A percentile compares a stretch with the other conserved stretches of the same genome.
Conservation (phyloP, 1,140 invertebrate genomes). For the Diplogasteroides magnus region DNA sequence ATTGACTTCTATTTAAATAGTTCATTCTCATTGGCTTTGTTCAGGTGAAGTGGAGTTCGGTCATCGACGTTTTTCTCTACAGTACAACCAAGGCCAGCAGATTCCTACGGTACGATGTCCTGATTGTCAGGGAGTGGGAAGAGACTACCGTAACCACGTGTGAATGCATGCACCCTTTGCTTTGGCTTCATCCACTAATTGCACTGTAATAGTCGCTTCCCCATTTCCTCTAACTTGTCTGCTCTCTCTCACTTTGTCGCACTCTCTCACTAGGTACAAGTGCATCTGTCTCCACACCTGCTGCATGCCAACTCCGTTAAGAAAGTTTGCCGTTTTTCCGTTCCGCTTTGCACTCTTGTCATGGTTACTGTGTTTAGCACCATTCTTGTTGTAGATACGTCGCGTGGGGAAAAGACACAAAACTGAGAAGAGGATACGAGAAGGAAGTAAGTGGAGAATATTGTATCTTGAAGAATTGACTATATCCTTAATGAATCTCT, state of each 20-base stretch:
- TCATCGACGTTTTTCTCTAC: conserved; percentile 42
- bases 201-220: no score
- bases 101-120: conserved; percentile 35
- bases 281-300: background rate
- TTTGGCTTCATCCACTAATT: no score
- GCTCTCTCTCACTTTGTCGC: no score
- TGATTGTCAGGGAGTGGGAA: background rate
- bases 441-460: conserved; percentile 16
- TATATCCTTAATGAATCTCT: background rate
- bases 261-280: conserved; percentile 19
- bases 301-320: background rate
- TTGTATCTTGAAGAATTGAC: conserved; percentile 14
- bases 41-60: conserved; percentile 54
- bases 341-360: no score
- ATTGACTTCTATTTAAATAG: no score
- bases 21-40: no score
- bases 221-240: no score
- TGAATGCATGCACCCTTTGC: background rate
- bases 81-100: conserved; percentile 36
- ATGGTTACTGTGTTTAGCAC: no score
- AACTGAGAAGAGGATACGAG: conserved; percentile 39
- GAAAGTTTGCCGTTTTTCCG: background rate
- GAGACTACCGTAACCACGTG: background rate
- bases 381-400: conserved; percentile 15
- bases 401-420: conserved; percentile 28